phyloP scores from a whole-genome alignment of 2,797 vertebrate genomes.

The Apogon hyalosoma region DNA sequence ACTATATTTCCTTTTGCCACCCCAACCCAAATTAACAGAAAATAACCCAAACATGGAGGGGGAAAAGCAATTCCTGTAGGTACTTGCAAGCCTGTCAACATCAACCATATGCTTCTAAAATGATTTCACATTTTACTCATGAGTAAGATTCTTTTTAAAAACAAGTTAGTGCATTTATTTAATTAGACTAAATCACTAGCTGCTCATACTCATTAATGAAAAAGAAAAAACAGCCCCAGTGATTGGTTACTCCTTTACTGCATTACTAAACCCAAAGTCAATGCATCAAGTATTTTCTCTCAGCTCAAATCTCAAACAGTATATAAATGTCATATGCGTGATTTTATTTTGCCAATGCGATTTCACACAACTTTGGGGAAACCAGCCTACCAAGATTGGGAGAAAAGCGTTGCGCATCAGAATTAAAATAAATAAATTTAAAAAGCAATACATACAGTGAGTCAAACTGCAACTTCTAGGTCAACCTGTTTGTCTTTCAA shows the following conservation, averaged over 20 bases:
- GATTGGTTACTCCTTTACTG: constrained; percentile 84
- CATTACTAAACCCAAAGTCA: constrained; percentile 84
- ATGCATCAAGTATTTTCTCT: constrained; percentile 83
- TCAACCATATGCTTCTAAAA: constrained; percentile 83
- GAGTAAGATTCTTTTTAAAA: constrained; percentile 79
- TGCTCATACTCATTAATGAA: constrained; percentile 84
- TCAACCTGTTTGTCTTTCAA: constrained; percentile 70
- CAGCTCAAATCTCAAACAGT: constrained; percentile 79
- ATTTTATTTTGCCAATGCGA: constrained; percentile 83
- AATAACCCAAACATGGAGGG: constrained; percentile 75
- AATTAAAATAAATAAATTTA: constrained; percentile 85
- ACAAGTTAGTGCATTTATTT: constrained; percentile 88
- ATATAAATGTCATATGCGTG: constrained; percentile 80
- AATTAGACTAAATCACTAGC: constrained; percentile 87
- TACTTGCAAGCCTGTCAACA: constrained; percentile 84
- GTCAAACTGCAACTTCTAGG: constrained; percentile 84
- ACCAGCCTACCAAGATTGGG: constrained; percentile 83
- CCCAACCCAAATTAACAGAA: constrained; percentile 81
- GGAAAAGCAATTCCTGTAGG: constrained; percentile 69
- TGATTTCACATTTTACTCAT: constrained; percentile 86
- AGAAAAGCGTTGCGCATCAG: constrained; percentile 80
- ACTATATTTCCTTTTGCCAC: constrained; percentile 82
- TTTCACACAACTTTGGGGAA: constrained; percentile 87
- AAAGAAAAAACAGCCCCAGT: constrained; percentile 79
- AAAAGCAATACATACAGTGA: constrained; percentile 85